Percentiles rank a stretch among this genome's conserved stretches.
phyloP scores from a whole-genome alignment of 2,113 vertebrate genomes.

The Manacus vitellinus region DNA sequence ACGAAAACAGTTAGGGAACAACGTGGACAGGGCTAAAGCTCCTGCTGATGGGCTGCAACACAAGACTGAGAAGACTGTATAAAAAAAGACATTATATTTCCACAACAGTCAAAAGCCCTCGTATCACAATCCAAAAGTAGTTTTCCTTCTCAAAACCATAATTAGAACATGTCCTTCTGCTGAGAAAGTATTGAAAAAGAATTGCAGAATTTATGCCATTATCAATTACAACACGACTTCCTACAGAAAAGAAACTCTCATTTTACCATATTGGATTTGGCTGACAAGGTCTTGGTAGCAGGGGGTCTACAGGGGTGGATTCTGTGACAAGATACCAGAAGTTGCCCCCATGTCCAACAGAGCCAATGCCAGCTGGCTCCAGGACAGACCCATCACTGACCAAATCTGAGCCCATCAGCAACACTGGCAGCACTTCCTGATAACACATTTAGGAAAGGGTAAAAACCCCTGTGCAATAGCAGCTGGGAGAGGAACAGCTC shows the following conservation, averaged over 20 bases:
- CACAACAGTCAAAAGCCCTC: background rate
- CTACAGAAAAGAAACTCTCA: background rate
- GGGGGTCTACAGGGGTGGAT: background rate
- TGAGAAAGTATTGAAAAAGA: background rate
- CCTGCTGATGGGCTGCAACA: background rate
- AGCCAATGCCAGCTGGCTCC: background rate
- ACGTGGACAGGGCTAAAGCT: background rate
- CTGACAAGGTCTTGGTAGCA: background rate
- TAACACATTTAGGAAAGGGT: background rate
- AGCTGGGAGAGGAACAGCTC: background rate
- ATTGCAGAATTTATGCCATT: background rate
- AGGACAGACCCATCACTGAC: background rate
- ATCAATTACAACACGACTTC: fast-evolving
- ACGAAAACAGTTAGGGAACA: background rate
- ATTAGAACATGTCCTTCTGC: background rate
- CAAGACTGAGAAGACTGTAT: background rate
- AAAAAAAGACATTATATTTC: background rate
- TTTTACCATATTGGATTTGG: background rate
- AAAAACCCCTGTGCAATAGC: background rate
- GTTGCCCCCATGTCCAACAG: background rate
- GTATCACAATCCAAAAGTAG: background rate
- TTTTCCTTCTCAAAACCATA: background rate
- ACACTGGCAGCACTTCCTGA: background rate
- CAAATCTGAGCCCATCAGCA: background rate
- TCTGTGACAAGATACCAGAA: background rate